Base-by-base conservation (phyloP, 92 coral and sea anemone species). In the Paramuricea clavata region DNA sequence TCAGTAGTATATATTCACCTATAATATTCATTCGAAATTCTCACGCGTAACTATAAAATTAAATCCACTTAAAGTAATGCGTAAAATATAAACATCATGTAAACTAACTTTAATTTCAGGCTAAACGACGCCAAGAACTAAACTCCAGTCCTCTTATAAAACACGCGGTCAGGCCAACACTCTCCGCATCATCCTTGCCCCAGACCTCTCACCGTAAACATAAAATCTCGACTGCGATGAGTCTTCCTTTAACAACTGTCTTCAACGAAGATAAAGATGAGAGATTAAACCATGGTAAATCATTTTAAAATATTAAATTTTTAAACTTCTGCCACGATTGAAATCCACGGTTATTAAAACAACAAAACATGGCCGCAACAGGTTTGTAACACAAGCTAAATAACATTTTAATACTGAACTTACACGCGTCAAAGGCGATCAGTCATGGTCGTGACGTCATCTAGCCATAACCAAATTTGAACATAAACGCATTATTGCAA, bases 71-170 rank as follows among this genome's bases (percentile, higher is more conserved):
- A 21, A 54, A 54, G 62, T 54, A 21, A 10, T 50, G 22, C 17
- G 17, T 4, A 3, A 19, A 12, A 50, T 10, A 21, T 54, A 13
- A 10, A 54, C 62, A 21, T 19, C 7, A 54, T 21, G 17, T 54
- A 54, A 54, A 54, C 44, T 39, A 56, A 56, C 64, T 76, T 52
- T 41, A 23, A n/a, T 76, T 23, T 15, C 82, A 76, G 82, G 28
- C 82, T 27, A 76, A 36, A 76, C 82, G 82, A 50, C 49, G 62
- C 11, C 41, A 49, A 12, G 42, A 27, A 19, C 41, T 26, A 9
- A 49, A 56, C 21, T 50, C 82, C 82, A 76, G 67, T 76, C 82
- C 68, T 76, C 30, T 76, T 17, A 28, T 49, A 56, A 49, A 76
- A 60, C 82, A 54, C 68, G 82, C 68, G 8, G 47, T 49, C 39